Percentiles rank a stretch among this genome's conserved stretches.
These are phyloP conservation scores for Carassius carassius DNA, from an alignment of 2,113 vertebrate species.

Conservation along the genomic window DNA sequence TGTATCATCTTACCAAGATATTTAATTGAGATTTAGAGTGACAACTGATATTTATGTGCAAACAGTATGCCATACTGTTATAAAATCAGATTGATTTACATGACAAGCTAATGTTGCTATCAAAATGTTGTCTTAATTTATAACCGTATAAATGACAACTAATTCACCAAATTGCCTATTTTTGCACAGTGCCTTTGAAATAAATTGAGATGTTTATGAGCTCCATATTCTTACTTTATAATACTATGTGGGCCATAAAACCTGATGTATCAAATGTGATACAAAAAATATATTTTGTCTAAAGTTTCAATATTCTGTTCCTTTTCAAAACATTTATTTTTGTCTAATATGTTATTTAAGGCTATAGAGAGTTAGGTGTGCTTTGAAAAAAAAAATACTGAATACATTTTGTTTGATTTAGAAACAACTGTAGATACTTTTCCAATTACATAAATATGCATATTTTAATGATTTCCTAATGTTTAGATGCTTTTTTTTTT, in stretches of 20 bases:
- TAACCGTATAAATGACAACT: neutral
- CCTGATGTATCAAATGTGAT: too few species aligned
- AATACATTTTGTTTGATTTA: neutral
- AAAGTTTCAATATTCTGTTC: too few species aligned
- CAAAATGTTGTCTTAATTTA: neutral
- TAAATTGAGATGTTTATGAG: too few species aligned
- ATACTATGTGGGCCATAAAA: too few species aligned
- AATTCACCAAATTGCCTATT: neutral
- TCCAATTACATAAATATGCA: neutral
- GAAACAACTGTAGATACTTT: neutral
- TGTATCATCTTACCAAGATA: neutral
- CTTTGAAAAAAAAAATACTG: neutral
- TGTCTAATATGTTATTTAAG: too few species aligned
- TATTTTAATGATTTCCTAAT: neutral
- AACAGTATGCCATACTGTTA: neutral
- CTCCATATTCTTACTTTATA: too few species aligned
- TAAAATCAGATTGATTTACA: neutral
- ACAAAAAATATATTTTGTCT: too few species aligned
- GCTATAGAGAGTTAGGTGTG: neutral
- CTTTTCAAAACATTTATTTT: too few species aligned
- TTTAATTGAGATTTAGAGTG: neutral
- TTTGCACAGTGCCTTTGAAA: too few species aligned
- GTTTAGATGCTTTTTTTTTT: neutral
- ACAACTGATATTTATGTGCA: too few species aligned
- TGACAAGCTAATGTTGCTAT: neutral